Evolutionary conservation across 2,113 vertebrate species (phyloP).

Genomic region (Tragelaphus imberbis): DNA sequence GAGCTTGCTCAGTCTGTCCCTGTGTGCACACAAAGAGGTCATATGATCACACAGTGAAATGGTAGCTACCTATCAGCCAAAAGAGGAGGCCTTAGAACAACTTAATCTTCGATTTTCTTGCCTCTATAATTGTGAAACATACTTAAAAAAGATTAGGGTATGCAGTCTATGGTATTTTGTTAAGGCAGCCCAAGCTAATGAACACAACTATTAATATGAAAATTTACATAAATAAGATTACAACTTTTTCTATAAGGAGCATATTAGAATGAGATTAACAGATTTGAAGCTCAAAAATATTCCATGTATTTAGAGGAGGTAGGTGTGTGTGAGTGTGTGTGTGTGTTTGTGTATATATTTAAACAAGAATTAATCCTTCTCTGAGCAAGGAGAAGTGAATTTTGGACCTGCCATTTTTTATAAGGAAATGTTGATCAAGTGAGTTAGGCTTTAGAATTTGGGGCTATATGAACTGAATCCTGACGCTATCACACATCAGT

Average conservation of each 20-base stretch:
- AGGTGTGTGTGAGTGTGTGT: background rate
- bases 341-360: background rate
- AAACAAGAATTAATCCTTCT: background rate
- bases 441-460: background rate
- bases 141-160: background rate
- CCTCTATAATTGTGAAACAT: background rate
- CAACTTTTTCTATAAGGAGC: background rate
- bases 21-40: background rate
- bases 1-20: background rate
- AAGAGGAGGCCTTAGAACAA: background rate
- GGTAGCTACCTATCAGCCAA: background rate
- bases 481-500: background rate
- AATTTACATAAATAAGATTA: background rate
- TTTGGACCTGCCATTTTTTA: background rate
- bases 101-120: background rate
- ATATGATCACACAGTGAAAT: background rate
- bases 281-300: background rate
- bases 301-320: background rate
- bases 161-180: background rate
- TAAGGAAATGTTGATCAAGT: background rate
- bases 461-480: background rate
- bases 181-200: background rate
- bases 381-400: background rate
- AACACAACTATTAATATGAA: background rate
- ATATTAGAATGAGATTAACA: background rate